A percentile compares a stretch with the other conserved stretches of the same genome.
phyloP scores from a whole-genome alignment of 2,888 invertebrate genomes.

The Agonopterix heracliana region DNA sequence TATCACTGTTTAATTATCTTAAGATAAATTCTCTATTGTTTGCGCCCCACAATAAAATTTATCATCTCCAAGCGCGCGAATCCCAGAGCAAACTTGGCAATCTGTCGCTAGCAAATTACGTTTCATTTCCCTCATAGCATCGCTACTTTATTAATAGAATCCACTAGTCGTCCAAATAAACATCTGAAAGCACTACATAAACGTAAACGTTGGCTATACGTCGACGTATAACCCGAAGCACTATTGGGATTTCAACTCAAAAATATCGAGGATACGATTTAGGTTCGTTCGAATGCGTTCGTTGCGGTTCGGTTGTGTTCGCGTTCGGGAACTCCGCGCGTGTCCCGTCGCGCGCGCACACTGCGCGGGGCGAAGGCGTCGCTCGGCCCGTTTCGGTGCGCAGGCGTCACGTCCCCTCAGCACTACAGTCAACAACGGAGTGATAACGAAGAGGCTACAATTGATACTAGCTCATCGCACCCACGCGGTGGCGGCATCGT shows the following conservation, averaged over 20 bases:
- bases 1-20: constrained; percentile 33
- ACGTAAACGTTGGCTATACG: constrained; percentile 6
- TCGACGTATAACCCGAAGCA: constrained; percentile 25
- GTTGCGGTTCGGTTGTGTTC: constrained; percentile 45
- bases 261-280: constrained; percentile 33
- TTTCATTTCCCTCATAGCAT: constrained; percentile 49
- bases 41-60: constrained; percentile 48
- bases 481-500: constrained; percentile 27
- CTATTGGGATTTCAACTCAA: constrained; percentile 31
- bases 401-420: constrained; percentile 50
- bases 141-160: constrained; percentile 56
- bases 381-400: constrained; percentile 42
- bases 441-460: constrained; percentile 66
- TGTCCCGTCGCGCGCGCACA: constrained; percentile 50
- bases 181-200: constrained; percentile 18
- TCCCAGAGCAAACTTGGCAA: constrained; percentile 65
- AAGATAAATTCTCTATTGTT: constrained; percentile 40
- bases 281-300: constrained; percentile 63
- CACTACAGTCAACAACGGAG: constrained; percentile 55
- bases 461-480: constrained; percentile 41
- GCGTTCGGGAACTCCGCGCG: constrained; percentile 48
- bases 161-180: constrained; percentile 19
- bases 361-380: constrained; percentile 36
- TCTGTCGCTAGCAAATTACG: constrained; percentile 49
- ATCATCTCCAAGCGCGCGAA: constrained; percentile 40